Evolutionary conservation across 2,797 vertebrate genomes (phyloP).

Genomic region (Percopsis omiscomaycus): DNA sequence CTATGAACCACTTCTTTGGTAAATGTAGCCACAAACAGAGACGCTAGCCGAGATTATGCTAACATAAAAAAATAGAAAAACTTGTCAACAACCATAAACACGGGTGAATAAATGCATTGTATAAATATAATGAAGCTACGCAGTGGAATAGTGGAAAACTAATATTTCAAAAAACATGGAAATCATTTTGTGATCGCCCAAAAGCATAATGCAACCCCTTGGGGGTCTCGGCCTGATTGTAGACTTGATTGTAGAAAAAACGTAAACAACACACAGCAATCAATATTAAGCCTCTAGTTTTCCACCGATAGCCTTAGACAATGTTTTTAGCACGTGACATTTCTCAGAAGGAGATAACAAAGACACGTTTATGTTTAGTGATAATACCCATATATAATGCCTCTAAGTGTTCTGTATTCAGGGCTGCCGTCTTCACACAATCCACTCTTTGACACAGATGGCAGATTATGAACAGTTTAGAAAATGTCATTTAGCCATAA

Average conservation of each 20-base stretch:
- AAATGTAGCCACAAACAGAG: too few species aligned
- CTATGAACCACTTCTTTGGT: too few species aligned
- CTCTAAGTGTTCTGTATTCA: conserved; percentile 53
- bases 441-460: conserved; percentile 72
- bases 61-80: too few species aligned
- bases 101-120: too few species aligned
- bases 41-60: too few species aligned
- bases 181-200: too few species aligned
- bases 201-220: too few species aligned
- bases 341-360: conserved; percentile 47
- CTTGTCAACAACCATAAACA: too few species aligned
- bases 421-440: conserved; percentile 56
- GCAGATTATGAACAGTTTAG: conserved; percentile 77
- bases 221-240: too few species aligned
- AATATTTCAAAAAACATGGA: too few species aligned
- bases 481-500: conserved; percentile 72
- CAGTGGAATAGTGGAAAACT: too few species aligned
- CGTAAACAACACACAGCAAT: conserved; percentile 60
- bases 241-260: conserved; percentile 13
- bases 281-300: conserved; percentile 64
- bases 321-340: conserved; percentile 47
- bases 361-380: conserved; percentile 67
- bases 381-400: conserved; percentile 55
- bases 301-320: conserved; percentile 50
- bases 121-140: too few species aligned